phyloP scores from a whole-genome alignment of 2,888 invertebrate genomes.

The Coelopa pilipes region DNA sequence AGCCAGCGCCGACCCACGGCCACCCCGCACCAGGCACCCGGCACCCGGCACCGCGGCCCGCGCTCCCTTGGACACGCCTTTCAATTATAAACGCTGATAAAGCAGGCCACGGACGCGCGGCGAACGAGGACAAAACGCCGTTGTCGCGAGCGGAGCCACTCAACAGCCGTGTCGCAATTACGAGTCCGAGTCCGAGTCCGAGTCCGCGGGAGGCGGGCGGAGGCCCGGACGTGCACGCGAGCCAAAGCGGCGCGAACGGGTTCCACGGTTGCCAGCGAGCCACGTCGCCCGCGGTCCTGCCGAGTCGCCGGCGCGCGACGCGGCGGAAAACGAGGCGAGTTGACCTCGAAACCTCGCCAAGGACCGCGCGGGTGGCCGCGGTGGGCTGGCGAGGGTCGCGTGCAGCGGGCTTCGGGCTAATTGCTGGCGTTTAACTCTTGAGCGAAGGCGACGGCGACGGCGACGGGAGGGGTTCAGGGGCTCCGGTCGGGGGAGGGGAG shows the following conservation, averaged over 20 bases:
- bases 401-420: not conserved
- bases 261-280: constrained; percentile 22
- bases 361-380: not conserved
- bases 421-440: constrained; percentile 5
- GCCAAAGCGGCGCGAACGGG: constrained; percentile 36
- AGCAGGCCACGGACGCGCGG: constrained; percentile 32
- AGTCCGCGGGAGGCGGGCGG: constrained; percentile 10
- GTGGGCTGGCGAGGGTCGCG: not conserved
- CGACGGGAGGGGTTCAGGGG: no score
- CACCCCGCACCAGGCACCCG: no score
- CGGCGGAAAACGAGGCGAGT: constrained; percentile 21
- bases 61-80: constrained; percentile 51
- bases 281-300: no score
- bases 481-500: no score
- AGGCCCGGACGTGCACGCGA: not conserved
- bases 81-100: constrained; percentile 47
- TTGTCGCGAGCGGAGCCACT: constrained; percentile 26
- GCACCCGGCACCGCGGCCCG: not conserved
- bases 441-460: not conserved
- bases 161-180: constrained; percentile 31
- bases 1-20: not conserved
- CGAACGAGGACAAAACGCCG: constrained; percentile 30
- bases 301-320: no score
- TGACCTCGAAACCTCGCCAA: constrained; percentile 33
- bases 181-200: constrained; percentile 24